Percentiles rank a stretch among this genome's conserved stretches.
Evolutionary conservation across 2,797 vertebrate genomes (phyloP).

Genomic region (Malurus leucopterus): DNA sequence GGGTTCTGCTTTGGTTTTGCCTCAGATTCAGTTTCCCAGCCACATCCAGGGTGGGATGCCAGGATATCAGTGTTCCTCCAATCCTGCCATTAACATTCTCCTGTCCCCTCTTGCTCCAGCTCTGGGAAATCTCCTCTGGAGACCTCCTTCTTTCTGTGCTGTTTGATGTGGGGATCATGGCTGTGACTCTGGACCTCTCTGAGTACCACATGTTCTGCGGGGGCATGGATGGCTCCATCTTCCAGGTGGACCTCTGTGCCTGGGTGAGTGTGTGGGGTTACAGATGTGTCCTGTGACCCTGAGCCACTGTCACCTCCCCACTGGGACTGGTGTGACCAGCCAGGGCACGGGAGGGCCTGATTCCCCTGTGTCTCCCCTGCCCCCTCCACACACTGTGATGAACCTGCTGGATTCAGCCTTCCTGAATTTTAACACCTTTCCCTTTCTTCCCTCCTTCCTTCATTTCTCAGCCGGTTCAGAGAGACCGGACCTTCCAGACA

Average conservation of each 20-base stretch:
- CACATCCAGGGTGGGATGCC: neutral
- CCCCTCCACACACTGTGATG: neutral
- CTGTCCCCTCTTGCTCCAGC: conserved; percentile 61
- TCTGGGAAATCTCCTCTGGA: conserved; percentile 93
- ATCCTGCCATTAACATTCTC: neutral
- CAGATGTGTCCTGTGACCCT: neutral
- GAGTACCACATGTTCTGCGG: conserved; percentile 93
- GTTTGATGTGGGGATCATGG: conserved; percentile 89
- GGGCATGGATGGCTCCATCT: conserved; percentile 88
- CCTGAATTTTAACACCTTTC: neutral
- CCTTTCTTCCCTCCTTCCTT: neutral
- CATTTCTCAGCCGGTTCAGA: conserved; percentile 76
- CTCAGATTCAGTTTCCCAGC: neutral
- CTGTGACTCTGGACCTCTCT: conserved; percentile 88
- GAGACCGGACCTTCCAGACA: conserved; percentile 85
- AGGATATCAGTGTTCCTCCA: neutral
- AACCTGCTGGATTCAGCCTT: neutral
- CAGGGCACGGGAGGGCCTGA: neutral
- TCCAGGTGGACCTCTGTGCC: conserved; percentile 87
- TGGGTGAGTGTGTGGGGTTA: conserved; percentile 76
- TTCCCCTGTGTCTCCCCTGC: neutral
- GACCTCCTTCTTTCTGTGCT: conserved; percentile 89
- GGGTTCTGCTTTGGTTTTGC: neutral
- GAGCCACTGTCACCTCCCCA: neutral
- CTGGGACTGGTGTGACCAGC: neutral